Conservation (phyloP, 2,888 invertebrate species). For the Euplagia quadripunctaria region DNA sequence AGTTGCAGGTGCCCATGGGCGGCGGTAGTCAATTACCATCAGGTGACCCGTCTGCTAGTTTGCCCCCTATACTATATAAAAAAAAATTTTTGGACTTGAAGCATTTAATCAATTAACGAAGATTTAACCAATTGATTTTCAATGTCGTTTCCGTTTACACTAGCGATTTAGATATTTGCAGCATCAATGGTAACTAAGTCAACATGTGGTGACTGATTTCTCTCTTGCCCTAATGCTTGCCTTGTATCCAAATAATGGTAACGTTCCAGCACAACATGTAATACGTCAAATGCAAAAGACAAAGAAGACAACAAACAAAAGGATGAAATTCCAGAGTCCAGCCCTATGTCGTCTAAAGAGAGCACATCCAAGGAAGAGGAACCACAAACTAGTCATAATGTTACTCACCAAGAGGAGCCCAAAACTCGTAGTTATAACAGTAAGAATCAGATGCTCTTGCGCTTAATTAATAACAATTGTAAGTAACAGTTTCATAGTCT, state of each 20-base stretch:
- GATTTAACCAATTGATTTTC: too few species aligned
- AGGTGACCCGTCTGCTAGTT: too few species aligned
- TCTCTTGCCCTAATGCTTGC: not conserved
- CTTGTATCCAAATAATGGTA: not conserved
- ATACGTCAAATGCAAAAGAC: slow-evolving; percentile 64
- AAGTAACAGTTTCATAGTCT: slow-evolving; percentile 18
- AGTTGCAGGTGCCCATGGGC: too few species aligned
- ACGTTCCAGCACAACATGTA: slow-evolving; percentile 70
- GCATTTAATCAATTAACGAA: too few species aligned
- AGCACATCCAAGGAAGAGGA: slow-evolving; percentile 61
- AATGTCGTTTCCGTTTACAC: too few species aligned
- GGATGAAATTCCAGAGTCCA: slow-evolving; percentile 60
- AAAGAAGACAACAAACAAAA: slow-evolving; percentile 63
- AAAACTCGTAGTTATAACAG: slow-evolving; percentile 78
- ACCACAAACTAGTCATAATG: slow-evolving; percentile 81
- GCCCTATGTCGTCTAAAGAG: slow-evolving; percentile 59
- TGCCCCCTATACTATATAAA: too few species aligned
- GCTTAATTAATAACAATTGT: slow-evolving; percentile 31
- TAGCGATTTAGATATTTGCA: too few species aligned
- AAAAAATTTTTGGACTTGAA: too few species aligned
- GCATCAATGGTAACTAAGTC: not conserved
- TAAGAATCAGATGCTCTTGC: slow-evolving; percentile 59
- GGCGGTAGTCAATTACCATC: too few species aligned
- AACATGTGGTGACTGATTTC: not conserved
- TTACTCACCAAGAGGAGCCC: slow-evolving; percentile 70